Evolutionary conservation across 2,113 vertebrate species (phyloP), one percentile per base, ranked within the genome.

Genomic region (Ameiurus melas): DNA sequence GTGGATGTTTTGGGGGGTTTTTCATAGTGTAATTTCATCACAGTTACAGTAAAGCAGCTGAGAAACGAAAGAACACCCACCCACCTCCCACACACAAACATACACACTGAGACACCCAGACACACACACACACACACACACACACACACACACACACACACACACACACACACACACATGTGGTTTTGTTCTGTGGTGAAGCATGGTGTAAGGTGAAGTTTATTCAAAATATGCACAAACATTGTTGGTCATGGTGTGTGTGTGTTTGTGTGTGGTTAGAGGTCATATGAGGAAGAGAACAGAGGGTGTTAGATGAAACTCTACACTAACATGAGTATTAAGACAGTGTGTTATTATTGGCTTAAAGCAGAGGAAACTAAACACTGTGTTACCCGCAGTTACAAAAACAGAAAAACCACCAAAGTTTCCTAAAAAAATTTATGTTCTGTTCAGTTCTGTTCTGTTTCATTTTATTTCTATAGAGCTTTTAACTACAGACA

Each of bases 11-110:
- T 12, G 4, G 55, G 36, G 57, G 2, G 1, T 64, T 66, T 47
- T 47, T 7, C 43, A 47, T 47, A 47, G 12, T 47, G 39, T 47
- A 12, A 57, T 13, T 73, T 33, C 20, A 70, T 33, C 27, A 66
- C n/a, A 55, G 17, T 57, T 71, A 71, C 68, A 70, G 83, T 84
- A 84, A 82, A 82, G 43, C 79, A 82, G 55, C 79, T 82, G 30
- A 39, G 7, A 81, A 57, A 33, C 1, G 4, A 77, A 47, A 78
- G n/a, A 57, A 55, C n/a, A 84, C 22, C 20, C 53, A n/a, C 43
- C 6, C 43, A 0, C 6, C 43, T 53, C 58, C 16, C 58, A 70
- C 66, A 60, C 25, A 86, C 75, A 55, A 22, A 51, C 36, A 47
- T 20, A n/a, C n/a, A n/a, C n/a, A n/a, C n/a, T n/a, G n/a, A n/a